Evolutionary conservation across 2,113 vertebrate genomes (phyloP).

Genomic region (Syngnathus typhle): DNA sequence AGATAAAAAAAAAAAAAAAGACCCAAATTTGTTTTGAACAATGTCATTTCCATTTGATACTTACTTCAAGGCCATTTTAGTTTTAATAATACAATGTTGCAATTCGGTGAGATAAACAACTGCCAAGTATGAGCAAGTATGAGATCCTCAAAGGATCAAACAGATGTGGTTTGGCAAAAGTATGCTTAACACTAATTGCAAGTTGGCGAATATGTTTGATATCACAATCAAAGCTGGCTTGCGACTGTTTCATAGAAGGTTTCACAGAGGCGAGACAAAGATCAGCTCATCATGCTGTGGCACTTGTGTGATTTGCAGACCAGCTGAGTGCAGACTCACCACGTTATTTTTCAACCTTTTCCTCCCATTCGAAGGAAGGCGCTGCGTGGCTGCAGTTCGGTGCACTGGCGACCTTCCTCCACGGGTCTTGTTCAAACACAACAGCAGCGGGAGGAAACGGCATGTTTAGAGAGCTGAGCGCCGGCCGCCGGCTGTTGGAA

Average conservation of each 20-base stretch:
- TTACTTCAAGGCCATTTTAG: too few species aligned
- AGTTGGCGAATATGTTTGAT: conserved; percentile 22
- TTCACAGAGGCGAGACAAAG: conserved; percentile 4
- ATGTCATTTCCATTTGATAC: too few species aligned
- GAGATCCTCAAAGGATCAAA: background rate
- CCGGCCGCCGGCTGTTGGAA: conserved; percentile 30
- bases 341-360: conserved; percentile 36
- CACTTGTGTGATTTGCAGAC: conserved; percentile 7
- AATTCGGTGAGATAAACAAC: too few species aligned
- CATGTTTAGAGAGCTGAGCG: conserved; percentile 57
- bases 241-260: background rate
- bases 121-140: too few species aligned
- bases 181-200: background rate
- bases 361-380: conserved; percentile 31
- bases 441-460: conserved; percentile 54
- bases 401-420: conserved; percentile 55
- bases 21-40: too few species aligned
- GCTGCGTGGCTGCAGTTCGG: conserved; percentile 24
- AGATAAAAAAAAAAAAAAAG: too few species aligned
- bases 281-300: conserved; percentile 35
- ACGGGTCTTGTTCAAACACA: conserved; percentile 65
- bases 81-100: too few species aligned
- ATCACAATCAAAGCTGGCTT: conserved; percentile 21
- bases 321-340: conserved; percentile 6
- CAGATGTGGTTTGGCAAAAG: background rate